A percentile compares a stretch with the other conserved stretches of the same genome.
Conservation (phyloP, 2,797 vertebrate genomes). For the Silurus lanzhouensis region DNA sequence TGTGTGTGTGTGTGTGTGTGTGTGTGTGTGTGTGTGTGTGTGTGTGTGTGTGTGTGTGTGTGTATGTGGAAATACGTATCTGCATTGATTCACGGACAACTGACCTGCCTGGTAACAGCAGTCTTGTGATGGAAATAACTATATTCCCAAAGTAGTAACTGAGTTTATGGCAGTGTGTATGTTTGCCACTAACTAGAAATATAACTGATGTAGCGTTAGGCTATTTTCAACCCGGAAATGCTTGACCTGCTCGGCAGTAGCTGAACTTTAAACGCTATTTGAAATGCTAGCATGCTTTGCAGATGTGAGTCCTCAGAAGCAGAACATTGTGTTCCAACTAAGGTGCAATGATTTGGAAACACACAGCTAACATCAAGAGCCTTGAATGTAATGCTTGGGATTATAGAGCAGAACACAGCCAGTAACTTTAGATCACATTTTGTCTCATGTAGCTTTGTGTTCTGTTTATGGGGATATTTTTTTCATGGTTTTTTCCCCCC, state of each 20-base stretch:
- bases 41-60: not conserved
- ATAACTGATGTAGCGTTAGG: not conserved
- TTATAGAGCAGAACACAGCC: slow-evolving; percentile 19
- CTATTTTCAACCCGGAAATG: not conserved
- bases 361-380: not conserved
- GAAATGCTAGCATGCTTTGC: not conserved
- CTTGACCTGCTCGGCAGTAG: not conserved
- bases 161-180: not conserved
- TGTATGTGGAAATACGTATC: not conserved
- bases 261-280: not conserved
- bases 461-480: not conserved
- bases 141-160: not conserved
- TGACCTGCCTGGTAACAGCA: slow-evolving; percentile 48
- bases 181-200: slow-evolving; percentile 1
- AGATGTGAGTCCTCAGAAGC: not conserved
- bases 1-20: not conserved
- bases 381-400: slow-evolving; percentile 12
- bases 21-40: not conserved
- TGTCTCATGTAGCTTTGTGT: not conserved
- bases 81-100: not conserved
- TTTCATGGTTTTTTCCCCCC: not conserved
- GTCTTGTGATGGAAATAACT: slow-evolving; percentile 25
- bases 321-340: slow-evolving; percentile 11
- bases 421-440: slow-evolving; percentile 1
- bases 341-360: slow-evolving; percentile 20